These are phyloP conservation scores for Platycercus adscitus DNA, from an alignment of 2,113 vertebrate species.

Conservation along the genomic window DNA sequence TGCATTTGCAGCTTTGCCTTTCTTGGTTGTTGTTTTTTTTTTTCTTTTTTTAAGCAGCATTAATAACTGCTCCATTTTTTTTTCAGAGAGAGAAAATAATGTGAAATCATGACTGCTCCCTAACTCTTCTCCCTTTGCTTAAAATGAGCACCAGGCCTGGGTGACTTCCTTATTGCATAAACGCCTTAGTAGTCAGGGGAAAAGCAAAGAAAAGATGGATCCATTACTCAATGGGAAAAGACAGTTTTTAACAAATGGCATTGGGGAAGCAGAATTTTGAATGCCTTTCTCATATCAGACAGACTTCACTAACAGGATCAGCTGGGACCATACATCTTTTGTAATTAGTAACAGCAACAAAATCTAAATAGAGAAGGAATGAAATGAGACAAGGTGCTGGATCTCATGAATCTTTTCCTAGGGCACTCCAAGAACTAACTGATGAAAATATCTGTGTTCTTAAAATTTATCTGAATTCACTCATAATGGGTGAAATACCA, in stretches of 20 bases:
- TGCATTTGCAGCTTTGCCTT: neutral
- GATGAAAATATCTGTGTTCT: neutral
- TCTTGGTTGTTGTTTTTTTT: neutral
- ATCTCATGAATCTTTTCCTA: neutral
- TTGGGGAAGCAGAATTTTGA: neutral
- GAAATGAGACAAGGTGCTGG: neutral
- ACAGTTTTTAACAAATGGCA: neutral
- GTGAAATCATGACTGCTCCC: neutral
- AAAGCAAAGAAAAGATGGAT: neutral
- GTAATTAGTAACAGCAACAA: constrained; percentile 3
- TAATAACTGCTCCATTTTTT: neutral
- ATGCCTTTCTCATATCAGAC: neutral
- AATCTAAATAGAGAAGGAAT: neutral
- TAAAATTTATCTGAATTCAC: neutral
- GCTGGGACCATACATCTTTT: neutral
- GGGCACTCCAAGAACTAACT: neutral
- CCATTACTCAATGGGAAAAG: neutral
- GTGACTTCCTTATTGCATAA: neutral
- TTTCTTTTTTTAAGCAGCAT: neutral
- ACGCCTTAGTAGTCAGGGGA: neutral
- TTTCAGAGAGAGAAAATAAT: neutral
- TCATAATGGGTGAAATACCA: neutral
- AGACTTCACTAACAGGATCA: neutral
- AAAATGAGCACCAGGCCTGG: neutral
- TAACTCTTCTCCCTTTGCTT: neutral